Evolutionary conservation across 2,797 vertebrate species (phyloP).

Genomic region (Rhynchotus rufescens): DNA sequence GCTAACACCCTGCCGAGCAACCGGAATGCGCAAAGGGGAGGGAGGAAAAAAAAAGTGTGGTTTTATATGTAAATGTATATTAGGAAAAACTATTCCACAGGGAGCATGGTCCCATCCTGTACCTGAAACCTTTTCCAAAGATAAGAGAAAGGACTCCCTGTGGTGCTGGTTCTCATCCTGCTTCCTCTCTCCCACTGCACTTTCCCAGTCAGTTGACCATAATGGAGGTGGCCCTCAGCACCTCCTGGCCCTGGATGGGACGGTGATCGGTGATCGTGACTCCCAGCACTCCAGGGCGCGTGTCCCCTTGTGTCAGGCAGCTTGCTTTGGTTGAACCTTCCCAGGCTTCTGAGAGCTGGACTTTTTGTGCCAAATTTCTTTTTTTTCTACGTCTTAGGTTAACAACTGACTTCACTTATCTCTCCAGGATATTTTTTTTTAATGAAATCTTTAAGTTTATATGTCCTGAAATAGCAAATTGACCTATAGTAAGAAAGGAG

Average conservation of each 20-base stretch:
- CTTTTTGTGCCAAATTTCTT: slow-evolving; percentile 5
- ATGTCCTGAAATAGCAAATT: background rate
- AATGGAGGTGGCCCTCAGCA: background rate
- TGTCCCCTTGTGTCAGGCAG: background rate
- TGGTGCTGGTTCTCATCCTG: background rate
- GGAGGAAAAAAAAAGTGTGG: background rate
- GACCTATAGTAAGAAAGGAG: background rate
- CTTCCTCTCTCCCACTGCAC: background rate
- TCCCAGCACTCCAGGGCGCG: background rate
- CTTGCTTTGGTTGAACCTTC: background rate
- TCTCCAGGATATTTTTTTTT: background rate
- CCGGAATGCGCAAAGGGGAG: background rate
- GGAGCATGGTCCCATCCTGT: background rate
- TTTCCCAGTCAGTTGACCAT: background rate
- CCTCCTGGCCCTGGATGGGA: background rate
- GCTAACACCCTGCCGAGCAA: background rate
- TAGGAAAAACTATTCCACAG: background rate
- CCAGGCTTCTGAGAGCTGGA: background rate
- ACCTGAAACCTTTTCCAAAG: background rate
- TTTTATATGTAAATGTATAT: background rate
- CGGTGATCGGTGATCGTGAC: background rate
- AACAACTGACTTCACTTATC: background rate
- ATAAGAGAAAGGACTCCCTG: background rate
- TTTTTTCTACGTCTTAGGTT: background rate
- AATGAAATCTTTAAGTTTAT: background rate